phyloP scores from a whole-genome alignment of 2,113 vertebrate species.

The Eulemur rufifrons region DNA sequence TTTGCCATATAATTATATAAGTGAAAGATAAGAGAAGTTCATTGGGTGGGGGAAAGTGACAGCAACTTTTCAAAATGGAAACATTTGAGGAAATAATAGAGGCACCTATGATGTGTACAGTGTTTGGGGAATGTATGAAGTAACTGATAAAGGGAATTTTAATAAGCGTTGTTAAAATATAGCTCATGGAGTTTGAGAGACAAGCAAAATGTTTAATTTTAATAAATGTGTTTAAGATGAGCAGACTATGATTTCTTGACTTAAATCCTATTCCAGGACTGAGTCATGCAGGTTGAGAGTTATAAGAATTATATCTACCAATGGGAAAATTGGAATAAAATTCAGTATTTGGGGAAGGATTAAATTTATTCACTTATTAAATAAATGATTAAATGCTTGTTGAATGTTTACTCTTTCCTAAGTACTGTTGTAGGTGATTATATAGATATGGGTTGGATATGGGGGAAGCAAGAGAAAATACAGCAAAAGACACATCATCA shows the following conservation, averaged over 20 bases:
- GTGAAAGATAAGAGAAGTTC: background rate
- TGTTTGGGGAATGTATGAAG: background rate
- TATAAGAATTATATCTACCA: background rate
- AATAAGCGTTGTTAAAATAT: background rate
- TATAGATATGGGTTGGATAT: background rate
- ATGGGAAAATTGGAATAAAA: background rate
- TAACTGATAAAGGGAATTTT: background rate
- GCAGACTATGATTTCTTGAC: background rate
- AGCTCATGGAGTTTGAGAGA: background rate
- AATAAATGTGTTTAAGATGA: background rate
- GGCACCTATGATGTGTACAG: background rate
- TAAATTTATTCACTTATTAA: background rate
- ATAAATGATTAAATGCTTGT: background rate
- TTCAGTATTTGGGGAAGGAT: background rate
- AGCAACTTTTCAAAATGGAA: background rate
- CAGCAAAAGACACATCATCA: background rate
- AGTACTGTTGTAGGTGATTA: background rate
- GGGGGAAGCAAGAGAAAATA: background rate
- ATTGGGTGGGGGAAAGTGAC: background rate
- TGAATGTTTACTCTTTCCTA: background rate
- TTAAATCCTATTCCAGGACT: background rate
- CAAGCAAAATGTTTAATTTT: background rate
- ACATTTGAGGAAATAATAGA: background rate
- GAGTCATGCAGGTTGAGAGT: background rate
- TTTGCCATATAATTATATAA: too few relatives aligned